Conservation (phyloP, 2,888 invertebrate species). For the Agonum fuliginosum region DNA sequence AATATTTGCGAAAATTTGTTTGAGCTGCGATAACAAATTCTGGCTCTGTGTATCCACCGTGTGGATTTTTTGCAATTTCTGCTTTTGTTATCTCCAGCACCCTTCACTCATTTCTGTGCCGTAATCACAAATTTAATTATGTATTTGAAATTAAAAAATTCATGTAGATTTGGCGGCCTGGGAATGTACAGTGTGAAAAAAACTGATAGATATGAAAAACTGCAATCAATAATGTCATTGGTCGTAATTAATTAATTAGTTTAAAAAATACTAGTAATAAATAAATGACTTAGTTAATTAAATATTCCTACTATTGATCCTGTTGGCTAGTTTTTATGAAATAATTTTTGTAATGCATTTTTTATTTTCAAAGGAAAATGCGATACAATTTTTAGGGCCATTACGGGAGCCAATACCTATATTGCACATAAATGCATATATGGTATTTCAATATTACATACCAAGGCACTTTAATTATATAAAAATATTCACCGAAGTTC, state of each 20-base stretch:
- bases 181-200: conserved; percentile 17
- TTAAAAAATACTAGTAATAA: conserved; percentile 40
- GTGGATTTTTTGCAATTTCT: too few species aligned
- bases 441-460: too few species aligned
- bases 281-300: conserved; percentile 47
- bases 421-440: conserved; percentile 33
- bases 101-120: conserved; percentile 35
- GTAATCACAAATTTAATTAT: conserved; percentile 46
- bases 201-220: conserved; percentile 36
- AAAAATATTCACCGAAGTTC: neutral
- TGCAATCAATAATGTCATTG: conserved; percentile 36
- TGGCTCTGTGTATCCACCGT: too few species aligned
- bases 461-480: conserved; percentile 14
- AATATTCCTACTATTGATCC: conserved; percentile 41
- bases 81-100: conserved; percentile 1
- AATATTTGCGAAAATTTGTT: too few species aligned
- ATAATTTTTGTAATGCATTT: conserved; percentile 48
- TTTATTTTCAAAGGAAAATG: conserved; percentile 28
- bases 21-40: too few species aligned
- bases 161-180: conserved; percentile 38
- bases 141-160: conserved; percentile 43
- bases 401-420: conserved; percentile 3
- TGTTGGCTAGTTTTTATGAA: conserved; percentile 7
- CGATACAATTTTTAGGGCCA: conserved; percentile 18
- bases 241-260: conserved; percentile 49